Base-by-base conservation (phyloP, 2,888 invertebrate species). In the Plemyria rubiginata region DNA sequence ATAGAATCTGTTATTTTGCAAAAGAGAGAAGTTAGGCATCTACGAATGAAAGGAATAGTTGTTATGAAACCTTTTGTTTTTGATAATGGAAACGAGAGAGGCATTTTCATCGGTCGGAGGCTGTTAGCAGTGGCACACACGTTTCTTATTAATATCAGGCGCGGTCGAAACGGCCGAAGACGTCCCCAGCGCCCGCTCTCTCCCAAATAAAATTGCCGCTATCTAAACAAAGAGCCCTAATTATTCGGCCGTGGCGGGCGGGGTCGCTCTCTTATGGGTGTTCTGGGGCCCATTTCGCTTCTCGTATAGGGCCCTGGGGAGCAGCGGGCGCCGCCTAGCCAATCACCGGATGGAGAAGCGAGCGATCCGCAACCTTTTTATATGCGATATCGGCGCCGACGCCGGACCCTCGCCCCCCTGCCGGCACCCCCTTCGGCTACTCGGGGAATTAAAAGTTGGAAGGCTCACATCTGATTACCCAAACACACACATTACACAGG, bases 211-310 rank as follows among this genome's bases (percentile, higher is more conserved):
- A 93, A 93, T 92, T 93, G 93, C 92, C 88, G 93, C 93, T 93
- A 93, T 93, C 93, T 93, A 93, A 93, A 93, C 93, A 93, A 93
- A 93, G 93, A 93, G 93, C 93, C 94, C 94, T 94, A 94, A 94
- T 94, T 94, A 94, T 94, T 93, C 94, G 94, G 92, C 92, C 92
- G 92, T 92, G 93, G 93, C 92, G 92, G 93, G 94, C 94, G 94
- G 94, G 94, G 94, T 94, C 94, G 94, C 92, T 94, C 94, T 93
- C 94, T 94, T 94, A 94, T 94, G 94, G 94, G 94, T 94, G 94
- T 94, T 94, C 93, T 88, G 94, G 94, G 94, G 94, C 94, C 94
- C 93, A 94, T 94, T 94, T 93, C 92, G 93, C 92, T 93, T 91
- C 91, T 92, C 93, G 94, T 94, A 94, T 94, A 94, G 93, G 93